Conservation (phyloP, 2,113 vertebrate genomes). For the Pterophyllum scalare region DNA sequence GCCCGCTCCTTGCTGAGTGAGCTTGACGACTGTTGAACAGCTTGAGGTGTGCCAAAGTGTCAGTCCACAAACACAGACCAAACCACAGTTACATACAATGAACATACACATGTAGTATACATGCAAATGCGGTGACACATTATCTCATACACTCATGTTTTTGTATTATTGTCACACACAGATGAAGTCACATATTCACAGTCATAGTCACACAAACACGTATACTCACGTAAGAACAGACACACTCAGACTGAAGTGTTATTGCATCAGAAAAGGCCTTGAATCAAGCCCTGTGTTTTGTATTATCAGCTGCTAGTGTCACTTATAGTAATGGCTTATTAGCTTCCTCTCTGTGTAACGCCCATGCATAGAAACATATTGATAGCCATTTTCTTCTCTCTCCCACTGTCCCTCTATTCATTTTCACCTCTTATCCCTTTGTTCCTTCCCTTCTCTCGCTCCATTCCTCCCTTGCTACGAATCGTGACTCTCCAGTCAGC, state of each 20-base stretch:
- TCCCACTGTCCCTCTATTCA: slow-evolving; percentile 21
- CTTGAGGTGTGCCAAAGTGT: slow-evolving; percentile 74
- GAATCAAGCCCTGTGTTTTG: slow-evolving; percentile 21
- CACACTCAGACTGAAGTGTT: not conserved
- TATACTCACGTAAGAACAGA: not conserved
- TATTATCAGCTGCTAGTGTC: slow-evolving; percentile 41
- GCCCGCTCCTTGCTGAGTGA: slow-evolving; percentile 74
- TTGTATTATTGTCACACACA: not conserved
- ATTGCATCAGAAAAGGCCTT: slow-evolving; percentile 24
- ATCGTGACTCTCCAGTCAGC: slow-evolving; percentile 68
- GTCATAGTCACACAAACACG: not conserved
- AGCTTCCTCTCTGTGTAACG: not conserved
- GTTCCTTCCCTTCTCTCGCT: not conserved
- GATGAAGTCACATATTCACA: not conserved
- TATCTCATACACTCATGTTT: not conserved
- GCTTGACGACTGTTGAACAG: slow-evolving; percentile 79
- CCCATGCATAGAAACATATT: slow-evolving; percentile 1
- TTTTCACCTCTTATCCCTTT: slow-evolving; percentile 27
- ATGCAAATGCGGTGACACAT: slow-evolving; percentile 1
- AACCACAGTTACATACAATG: slow-evolving; percentile 7
- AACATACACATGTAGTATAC: slow-evolving; percentile 10
- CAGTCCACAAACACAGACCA: slow-evolving; percentile 54
- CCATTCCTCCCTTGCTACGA: slow-evolving; percentile 36
- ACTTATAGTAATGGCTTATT: slow-evolving; percentile 20
- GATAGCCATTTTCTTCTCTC: slow-evolving; percentile 12